A percentile compares a stretch with the other conserved stretches of the same genome.
phyloP scores from a whole-genome alignment of 2,888 invertebrate species.

The Alloscopus bannaensis region DNA sequence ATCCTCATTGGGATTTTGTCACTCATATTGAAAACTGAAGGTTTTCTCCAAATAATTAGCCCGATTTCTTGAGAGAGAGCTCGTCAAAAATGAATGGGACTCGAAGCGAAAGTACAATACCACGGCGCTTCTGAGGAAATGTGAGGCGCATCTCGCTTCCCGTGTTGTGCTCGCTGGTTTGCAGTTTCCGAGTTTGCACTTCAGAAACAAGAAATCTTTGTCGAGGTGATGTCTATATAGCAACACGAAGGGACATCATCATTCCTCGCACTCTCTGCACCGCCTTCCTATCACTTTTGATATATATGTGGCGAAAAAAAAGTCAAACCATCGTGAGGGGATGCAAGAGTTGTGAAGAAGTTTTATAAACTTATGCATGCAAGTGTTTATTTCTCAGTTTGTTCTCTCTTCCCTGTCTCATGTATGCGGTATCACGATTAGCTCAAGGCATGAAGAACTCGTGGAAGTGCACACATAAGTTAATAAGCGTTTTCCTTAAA shows the following conservation, averaged over 20 bases:
- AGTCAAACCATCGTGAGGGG: not conserved
- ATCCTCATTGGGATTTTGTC: not conserved
- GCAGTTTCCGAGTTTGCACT: too few relatives aligned
- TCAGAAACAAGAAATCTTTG: too few relatives aligned
- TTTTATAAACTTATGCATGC: conserved; percentile 5
- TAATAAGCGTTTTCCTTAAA: conserved; percentile 61
- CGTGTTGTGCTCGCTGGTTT: too few relatives aligned
- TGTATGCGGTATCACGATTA: conserved; percentile 60
- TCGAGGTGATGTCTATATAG: too few relatives aligned
- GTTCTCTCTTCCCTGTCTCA: conserved; percentile 21
- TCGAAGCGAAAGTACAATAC: not conserved
- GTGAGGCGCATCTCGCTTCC: too few relatives aligned
- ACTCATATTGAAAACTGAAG: not conserved
- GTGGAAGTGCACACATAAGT: conserved; percentile 55
- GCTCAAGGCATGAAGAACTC: conserved; percentile 54
- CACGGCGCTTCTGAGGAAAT: too few relatives aligned
- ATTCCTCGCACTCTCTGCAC: conserved; percentile 46
- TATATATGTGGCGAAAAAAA: conserved; percentile 29
- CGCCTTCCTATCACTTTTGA: conserved; percentile 48
- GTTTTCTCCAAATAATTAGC: not conserved
- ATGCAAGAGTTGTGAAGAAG: conserved; percentile 3
- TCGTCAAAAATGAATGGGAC: not conserved
- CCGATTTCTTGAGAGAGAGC: not conserved
- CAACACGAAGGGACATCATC: conserved; percentile 28
- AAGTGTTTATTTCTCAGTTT: conserved; percentile 25